phyloP scores from a whole-genome alignment of 2,797 vertebrate species.

The Spea hammondii region DNA sequence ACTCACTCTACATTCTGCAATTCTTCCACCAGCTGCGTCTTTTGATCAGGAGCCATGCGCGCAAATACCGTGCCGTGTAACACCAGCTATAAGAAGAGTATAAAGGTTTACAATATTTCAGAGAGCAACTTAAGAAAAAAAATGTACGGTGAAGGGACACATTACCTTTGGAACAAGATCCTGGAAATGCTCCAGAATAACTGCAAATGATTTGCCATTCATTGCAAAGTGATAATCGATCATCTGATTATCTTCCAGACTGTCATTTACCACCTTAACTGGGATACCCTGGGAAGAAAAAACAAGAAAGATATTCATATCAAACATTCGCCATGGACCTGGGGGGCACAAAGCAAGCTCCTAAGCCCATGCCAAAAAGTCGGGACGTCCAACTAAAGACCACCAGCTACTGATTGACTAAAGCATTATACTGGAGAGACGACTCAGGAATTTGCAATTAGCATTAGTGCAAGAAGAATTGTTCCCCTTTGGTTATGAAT shows the following conservation, averaged over 20 bases:
- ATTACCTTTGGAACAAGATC: constrained; percentile 93
- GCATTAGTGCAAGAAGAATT: too few relatives aligned
- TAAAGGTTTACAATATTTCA: neutral
- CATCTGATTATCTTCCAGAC: constrained; percentile 71
- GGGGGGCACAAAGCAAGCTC: too few relatives aligned
- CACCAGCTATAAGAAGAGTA: constrained; percentile 76
- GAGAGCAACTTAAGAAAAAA: neutral
- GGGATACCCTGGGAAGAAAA: constrained; percentile 76
- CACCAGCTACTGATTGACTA: too few relatives aligned
- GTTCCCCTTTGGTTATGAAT: too few relatives aligned
- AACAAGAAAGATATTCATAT: neutral
- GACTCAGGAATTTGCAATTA: too few relatives aligned
- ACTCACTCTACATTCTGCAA: constrained; percentile 96
- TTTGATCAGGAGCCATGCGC: constrained; percentile 97
- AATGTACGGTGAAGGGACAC: too few relatives aligned
- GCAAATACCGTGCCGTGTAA: constrained; percentile 94
- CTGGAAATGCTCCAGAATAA: constrained; percentile 92
- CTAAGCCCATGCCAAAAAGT: too few relatives aligned
- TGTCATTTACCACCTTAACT: constrained; percentile 79
- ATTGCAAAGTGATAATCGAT: constrained; percentile 93
- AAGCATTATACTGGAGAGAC: too few relatives aligned
- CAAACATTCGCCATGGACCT: too few relatives aligned
- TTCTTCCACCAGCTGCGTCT: constrained; percentile 92
- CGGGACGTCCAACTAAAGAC: too few relatives aligned
- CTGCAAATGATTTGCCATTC: constrained; percentile 92